A percentile compares a stretch with the other conserved stretches of the same genome.
Evolutionary conservation across 2,888 invertebrate genomes (phyloP).

Genomic region (Apotomis betuletana): DNA sequence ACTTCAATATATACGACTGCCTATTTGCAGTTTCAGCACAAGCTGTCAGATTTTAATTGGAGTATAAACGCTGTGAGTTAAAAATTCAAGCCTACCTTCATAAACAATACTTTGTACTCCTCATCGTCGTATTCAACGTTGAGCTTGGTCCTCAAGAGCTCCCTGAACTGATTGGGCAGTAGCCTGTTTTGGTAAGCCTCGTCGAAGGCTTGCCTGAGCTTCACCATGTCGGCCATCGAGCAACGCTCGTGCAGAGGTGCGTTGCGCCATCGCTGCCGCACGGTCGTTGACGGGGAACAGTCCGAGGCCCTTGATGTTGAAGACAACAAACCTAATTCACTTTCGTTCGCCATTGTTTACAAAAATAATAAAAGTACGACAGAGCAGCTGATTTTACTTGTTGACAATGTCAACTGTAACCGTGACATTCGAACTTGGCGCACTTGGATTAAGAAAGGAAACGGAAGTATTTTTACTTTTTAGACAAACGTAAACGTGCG

Average conservation of each 20-base stretch:
- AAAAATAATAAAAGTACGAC: slow-evolving; percentile 10
- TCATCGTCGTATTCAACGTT: slow-evolving; percentile 81
- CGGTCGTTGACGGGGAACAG: slow-evolving; percentile 54
- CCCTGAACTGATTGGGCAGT: slow-evolving; percentile 70
- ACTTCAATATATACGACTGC: too few species aligned
- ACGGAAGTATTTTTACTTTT: neutral
- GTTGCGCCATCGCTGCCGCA: slow-evolving; percentile 60
- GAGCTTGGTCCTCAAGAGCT: slow-evolving; percentile 67
- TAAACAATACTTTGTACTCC: slow-evolving; percentile 85
- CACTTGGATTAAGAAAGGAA: slow-evolving; percentile 18
- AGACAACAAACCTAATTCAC: slow-evolving; percentile 66
- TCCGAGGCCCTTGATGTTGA: slow-evolving; percentile 65
- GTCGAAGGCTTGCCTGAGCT: slow-evolving; percentile 76
- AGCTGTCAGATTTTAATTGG: too few species aligned
- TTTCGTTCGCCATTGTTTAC: slow-evolving; percentile 61
- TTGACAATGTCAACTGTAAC: slow-evolving; percentile 15
- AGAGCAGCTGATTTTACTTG: slow-evolving; percentile 16
- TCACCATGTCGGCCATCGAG: slow-evolving; percentile 71
- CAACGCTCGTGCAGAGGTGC: slow-evolving; percentile 71
- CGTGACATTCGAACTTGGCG: slow-evolving; percentile 13
- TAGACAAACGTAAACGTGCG: too few species aligned
- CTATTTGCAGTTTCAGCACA: too few species aligned
- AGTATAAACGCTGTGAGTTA: too few species aligned
- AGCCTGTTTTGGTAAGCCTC: slow-evolving; percentile 69
- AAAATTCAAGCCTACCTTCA: slow-evolving; percentile 74